Percentiles rank a stretch among this genome's conserved stretches.
Evolutionary conservation across 23 tunicate genomes (phyloP).

Genomic region (Ciona savignyi): DNA sequence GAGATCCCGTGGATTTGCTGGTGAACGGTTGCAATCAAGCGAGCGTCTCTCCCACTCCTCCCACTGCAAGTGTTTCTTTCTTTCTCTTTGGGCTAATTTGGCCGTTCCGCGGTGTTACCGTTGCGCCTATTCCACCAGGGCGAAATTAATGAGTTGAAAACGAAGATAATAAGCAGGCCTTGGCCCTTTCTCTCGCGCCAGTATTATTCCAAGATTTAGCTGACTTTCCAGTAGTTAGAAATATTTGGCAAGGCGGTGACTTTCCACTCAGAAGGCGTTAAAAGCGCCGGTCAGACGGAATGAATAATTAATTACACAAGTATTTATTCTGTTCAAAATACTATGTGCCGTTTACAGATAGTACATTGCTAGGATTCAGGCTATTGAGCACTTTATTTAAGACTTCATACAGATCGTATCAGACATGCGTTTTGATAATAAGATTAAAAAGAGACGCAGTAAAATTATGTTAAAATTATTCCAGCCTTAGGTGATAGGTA

Average conservation of each 20-base stretch:
- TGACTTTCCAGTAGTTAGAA: neutral
- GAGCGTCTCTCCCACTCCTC: constrained; percentile 1
- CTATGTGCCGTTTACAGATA: neutral
- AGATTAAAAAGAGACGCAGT: no score
- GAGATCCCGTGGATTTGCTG: neutral
- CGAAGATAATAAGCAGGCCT: neutral
- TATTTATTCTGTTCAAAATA: neutral
- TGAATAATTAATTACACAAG: neutral
- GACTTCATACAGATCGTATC: no score
- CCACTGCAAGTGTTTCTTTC: neutral
- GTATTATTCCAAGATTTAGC: neutral
- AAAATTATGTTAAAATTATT: no score
- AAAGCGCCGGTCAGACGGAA: neutral
- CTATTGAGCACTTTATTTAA: no score
- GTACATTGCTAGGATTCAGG: neutral
- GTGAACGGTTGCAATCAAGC: constrained; percentile 1
- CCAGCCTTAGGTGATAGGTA: no score
- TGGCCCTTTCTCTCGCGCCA: constrained; percentile 2
- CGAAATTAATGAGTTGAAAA: neutral
- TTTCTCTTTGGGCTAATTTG: neutral
- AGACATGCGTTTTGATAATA: no score
- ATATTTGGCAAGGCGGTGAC: neutral
- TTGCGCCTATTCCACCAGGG: constrained; percentile 1
- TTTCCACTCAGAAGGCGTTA: neutral
- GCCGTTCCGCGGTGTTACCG: neutral